Evolutionary conservation across 2,113 vertebrate species (phyloP).

Genomic region (Notechis scutatus): DNA sequence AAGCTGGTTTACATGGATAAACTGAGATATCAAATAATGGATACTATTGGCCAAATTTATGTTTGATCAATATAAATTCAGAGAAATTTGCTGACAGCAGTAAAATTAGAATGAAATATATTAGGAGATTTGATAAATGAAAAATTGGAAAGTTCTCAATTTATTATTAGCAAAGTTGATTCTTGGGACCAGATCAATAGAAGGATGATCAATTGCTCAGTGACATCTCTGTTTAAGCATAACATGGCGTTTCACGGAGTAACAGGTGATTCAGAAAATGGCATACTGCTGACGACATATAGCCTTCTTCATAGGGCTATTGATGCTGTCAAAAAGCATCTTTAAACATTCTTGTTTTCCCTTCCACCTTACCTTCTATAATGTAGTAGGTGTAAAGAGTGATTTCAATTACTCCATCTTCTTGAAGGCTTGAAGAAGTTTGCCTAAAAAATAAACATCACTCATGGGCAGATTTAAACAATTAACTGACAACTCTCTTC

Average conservation of each 20-base stretch:
- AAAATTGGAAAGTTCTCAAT: neutral
- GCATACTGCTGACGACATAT: neutral
- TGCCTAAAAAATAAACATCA: neutral
- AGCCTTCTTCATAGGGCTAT: neutral
- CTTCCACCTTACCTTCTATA: neutral
- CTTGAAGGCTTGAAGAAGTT: neutral
- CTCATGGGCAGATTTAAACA: neutral
- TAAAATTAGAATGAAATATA: neutral
- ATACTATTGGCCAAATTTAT: neutral
- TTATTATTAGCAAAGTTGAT: neutral
- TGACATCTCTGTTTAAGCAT: neutral
- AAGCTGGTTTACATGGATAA: neutral
- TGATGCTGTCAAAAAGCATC: neutral
- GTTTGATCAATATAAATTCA: neutral
- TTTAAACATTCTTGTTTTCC: neutral
- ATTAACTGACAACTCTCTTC: neutral
- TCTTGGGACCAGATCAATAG: neutral
- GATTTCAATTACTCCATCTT: neutral
- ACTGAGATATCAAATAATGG: neutral
- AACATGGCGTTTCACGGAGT: neutral
- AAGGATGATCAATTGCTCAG: neutral
- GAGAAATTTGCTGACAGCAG: neutral
- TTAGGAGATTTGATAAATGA: neutral
- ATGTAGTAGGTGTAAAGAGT: neutral
- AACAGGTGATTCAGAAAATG: neutral